Base-by-base conservation (phyloP, 2,113 vertebrate genomes). In the Percina caprodes region DNA sequence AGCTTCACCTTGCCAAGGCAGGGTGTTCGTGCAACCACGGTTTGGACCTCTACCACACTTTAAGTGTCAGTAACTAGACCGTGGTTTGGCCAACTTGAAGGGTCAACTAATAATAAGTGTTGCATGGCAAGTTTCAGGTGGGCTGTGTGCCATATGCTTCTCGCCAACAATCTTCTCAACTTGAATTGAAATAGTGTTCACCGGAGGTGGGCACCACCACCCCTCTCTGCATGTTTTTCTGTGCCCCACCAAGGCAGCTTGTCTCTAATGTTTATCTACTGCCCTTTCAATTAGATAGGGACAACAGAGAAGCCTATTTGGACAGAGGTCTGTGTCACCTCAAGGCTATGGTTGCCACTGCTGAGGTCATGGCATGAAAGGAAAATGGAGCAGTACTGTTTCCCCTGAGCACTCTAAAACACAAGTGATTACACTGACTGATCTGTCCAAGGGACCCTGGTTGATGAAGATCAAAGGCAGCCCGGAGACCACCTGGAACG, bases 201-300 rank as follows among this genome's bases (percentile, higher is more conserved):
- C 69, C 85, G 70, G 84, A 89, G 88, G 83, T 85, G 80, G 83
- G 87, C 87, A 88, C 62, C 80, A 30, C 69, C 66, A 49, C 33
- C 86, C 85, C 84, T 79, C 46, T 52, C 52, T 62, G 79, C 71
- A 84, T 84, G 59, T 81, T 83, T 90, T 88, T 83, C 79, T 80
- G 85, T 63, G 58, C 74, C 69, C 79, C 84, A 82, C 66, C 78
- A 24, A 77, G 84, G 73, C 84, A 73, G 78, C 91, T 89, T 88
- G 89, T 93, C 91, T 91, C 69, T 58, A 76, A 75, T 8, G 56
- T 88, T 92, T 95, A 95, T 95, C 95, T 93, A 87, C 89, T 92
- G 92, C 90, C 90, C 91, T 93, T 92, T 93, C 79, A 89, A 87
- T 91, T 88, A 89, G 94, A 95, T 95, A 95, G 79, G 77, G 75